Base-by-base conservation (phyloP, 2,797 vertebrate species). In the Pangasius mekongensis region DNA sequence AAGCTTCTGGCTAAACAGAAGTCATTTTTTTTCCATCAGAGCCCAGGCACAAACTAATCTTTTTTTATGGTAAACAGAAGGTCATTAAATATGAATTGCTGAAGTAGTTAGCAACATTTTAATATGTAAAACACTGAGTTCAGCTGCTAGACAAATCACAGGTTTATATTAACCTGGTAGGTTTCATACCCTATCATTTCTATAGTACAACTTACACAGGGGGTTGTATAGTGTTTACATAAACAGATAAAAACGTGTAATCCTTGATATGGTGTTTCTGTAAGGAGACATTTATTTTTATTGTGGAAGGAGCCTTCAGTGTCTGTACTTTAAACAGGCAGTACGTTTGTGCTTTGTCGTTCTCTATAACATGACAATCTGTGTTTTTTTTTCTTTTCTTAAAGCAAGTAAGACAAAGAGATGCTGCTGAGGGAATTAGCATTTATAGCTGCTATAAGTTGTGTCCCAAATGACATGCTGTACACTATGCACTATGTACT, bases 1-100 rank as follows among this genome's bases (percentile, higher is more conserved):
- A 47, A 66, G 60, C 39, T 43, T 52, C 36, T 60, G 67, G 43
- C 83, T 64, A 33, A 33, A 47, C 64, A 84, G 87, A 89, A 90
- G 81, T 77, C 56, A 64, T 89, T 91, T 90, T 77, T 7, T 22
- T 80, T 27, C 24, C 0, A 6, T 58, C 24, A 5, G 5, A 39
- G 24, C 10, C 36, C 22, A 30, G 20, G 82, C 22, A 85, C 73
- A 85, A 67, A 27, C 11, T 30, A 64, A 67, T 84, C 4, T 54
- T 36, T 36, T 54, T 81, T 71, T 30, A 52, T 67, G 64, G 9
- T 52, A 52, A 84, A 84, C 64, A 67, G 47, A 69, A 33, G 83
- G 83, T 84, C 43, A 84, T 54, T 84, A 49, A 54, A 67, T 49
- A 84, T 22, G n/a, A 20, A 66, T 22, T 66, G 5, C 9, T 83